phyloP scores from a whole-genome alignment of 37 sponge, comb jelly and placozoan species.

The Lycopodina hypogea region DNA sequence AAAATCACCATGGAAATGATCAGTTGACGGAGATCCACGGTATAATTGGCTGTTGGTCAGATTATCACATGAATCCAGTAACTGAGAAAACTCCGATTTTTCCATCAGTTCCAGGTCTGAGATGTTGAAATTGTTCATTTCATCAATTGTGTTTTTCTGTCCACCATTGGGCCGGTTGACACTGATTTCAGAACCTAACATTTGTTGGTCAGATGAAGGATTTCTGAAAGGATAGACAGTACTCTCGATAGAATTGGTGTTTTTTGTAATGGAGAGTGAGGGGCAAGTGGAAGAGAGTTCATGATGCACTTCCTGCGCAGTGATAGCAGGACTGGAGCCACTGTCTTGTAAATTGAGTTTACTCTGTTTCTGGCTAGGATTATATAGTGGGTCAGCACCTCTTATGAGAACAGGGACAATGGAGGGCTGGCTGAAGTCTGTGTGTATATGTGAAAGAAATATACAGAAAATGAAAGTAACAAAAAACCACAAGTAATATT shows the following conservation, averaged over 20 bases:
- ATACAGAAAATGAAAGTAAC: too few relatives aligned
- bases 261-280: neutral
- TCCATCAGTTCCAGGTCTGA: slow-evolving; percentile 37
- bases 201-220: slow-evolving; percentile 20
- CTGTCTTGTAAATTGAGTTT: neutral
- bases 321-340: neutral
- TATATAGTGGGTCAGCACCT: neutral
- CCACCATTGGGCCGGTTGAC: slow-evolving; percentile 11
- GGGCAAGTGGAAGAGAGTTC: neutral
- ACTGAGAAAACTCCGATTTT: neutral
- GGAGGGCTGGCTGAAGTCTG: neutral
- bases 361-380: neutral
- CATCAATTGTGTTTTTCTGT: neutral
- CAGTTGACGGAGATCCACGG: slow-evolving; percentile 41
- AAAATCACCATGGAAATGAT: slow-evolving; percentile 33
- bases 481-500: too few relatives aligned
- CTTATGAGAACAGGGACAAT: neutral
- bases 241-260: slow-evolving; percentile 16
- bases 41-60: slow-evolving; percentile 16
- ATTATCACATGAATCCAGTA: neutral
- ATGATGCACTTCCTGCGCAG: neutral
- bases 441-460: too few relatives aligned
- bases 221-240: slow-evolving; percentile 20
- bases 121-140: slow-evolving; percentile 28
- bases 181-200: slow-evolving; percentile 34